These are phyloP conservation scores for Crypturellus tataupa DNA, from an alignment of 2,797 vertebrate genomes.

Conservation along the genomic window DNA sequence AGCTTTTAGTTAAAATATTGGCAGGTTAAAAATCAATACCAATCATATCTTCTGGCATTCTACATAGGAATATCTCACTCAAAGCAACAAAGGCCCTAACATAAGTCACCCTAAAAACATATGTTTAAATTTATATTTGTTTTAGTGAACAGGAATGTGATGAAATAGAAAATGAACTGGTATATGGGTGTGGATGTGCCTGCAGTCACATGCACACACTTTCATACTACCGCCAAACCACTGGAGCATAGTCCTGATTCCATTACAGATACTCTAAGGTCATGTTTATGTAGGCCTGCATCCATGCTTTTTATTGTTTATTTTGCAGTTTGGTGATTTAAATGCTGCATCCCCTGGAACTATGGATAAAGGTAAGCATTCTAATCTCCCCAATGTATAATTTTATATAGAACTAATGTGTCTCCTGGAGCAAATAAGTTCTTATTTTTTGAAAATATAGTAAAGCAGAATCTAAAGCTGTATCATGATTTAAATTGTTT, in stretches of 20 bases:
- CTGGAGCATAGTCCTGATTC: conserved; percentile 8
- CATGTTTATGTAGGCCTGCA: neutral
- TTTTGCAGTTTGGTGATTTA: conserved; percentile 84
- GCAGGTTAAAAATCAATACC: neutral
- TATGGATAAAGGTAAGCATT: conserved; percentile 84
- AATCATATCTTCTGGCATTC: neutral
- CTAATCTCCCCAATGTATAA: neutral
- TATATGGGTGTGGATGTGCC: neutral
- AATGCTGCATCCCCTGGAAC: conserved; percentile 83
- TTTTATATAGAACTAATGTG: conserved; percentile 3
- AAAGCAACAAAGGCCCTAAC: neutral
- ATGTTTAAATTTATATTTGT: neutral
- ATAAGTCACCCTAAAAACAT: neutral
- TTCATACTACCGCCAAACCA: conserved; percentile 1
- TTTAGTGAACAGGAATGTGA: neutral
- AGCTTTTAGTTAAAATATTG: conserved; percentile 13
- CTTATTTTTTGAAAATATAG: neutral
- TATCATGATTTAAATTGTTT: neutral
- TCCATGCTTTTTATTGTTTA: conserved; percentile 52
- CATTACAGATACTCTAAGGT: neutral
- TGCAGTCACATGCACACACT: neutral
- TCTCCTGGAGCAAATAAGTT: conserved; percentile 7
- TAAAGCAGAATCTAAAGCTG: neutral
- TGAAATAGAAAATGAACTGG: conserved; percentile 2
- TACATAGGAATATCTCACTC: conserved; percentile 1